These are phyloP conservation scores for Latrodectus geometricus DNA, from an alignment of 1,140 invertebrate genomes.

Conservation along the genomic window DNA sequence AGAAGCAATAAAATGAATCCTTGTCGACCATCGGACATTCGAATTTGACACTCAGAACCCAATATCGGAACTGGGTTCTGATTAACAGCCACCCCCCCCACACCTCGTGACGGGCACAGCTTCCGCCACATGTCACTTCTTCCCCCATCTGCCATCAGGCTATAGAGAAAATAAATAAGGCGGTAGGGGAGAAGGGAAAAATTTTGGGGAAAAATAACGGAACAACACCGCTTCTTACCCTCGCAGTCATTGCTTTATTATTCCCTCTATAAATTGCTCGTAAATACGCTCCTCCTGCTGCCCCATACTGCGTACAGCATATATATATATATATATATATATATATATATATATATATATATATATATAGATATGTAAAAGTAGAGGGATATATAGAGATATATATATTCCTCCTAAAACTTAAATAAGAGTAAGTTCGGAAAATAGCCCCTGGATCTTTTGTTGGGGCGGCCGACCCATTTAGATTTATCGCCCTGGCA, in stretches of 20 bases:
- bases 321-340: conserved; percentile 21
- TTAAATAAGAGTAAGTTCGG: conserved; percentile 15
- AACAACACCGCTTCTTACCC: conserved; percentile 21
- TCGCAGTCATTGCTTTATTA: conserved; percentile 45
- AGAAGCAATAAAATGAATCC: not conserved
- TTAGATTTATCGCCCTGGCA: conserved; percentile 45
- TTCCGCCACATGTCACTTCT: conserved; percentile 34
- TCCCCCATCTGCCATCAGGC: conserved; percentile 22
- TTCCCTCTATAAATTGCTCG: conserved; percentile 50
- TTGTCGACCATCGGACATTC: not conserved
- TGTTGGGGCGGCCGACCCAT: conserved; percentile 29
- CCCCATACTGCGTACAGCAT: conserved; percentile 23
- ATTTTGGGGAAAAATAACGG: not conserved
- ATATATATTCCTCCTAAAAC: conserved; percentile 5
- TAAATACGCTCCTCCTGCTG: conserved; percentile 34
- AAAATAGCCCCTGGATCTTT: conserved; percentile 35
- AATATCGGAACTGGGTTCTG: conserved; percentile 18
- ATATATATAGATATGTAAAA: not conserved
- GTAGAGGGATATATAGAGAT: not conserved
- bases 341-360: not conserved
- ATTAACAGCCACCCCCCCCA: conserved; percentile 40
- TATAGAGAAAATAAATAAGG: conserved; percentile 24
- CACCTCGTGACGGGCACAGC: conserved; percentile 10
- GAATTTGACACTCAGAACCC: not conserved
- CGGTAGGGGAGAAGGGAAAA: not conserved